Conservation (phyloP, 2,888 invertebrate species). For the Drosophila limbata region DNA sequence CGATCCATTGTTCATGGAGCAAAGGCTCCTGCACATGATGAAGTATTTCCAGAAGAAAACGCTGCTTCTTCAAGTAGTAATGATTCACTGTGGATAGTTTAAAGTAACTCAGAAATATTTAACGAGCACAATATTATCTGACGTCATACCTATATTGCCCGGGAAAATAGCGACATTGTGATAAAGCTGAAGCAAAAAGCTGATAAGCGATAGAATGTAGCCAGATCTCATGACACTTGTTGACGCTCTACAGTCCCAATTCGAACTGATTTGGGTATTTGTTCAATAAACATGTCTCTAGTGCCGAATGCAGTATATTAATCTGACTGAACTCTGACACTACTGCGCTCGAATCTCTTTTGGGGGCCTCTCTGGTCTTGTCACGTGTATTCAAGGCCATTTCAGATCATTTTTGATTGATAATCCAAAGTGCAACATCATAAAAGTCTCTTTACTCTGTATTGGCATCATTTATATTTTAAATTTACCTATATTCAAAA, state of each 20-base stretch:
- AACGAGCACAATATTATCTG: no score
- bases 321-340: constrained; percentile 27
- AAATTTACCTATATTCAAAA: no score
- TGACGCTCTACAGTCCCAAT: constrained; percentile 20
- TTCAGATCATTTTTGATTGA: neutral
- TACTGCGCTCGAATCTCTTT: neutral
- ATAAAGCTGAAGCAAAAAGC: constrained; percentile 8
- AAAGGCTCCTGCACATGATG: constrained; percentile 61
- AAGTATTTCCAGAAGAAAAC: constrained; percentile 61
- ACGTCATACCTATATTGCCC: constrained; percentile 40
- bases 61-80: constrained; percentile 66
- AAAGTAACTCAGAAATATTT: neutral
- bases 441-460: neutral
- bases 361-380: neutral
- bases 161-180: constrained; percentile 21
- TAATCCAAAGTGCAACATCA: neutral
- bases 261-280: constrained; percentile 32
- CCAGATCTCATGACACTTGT: constrained; percentile 54
- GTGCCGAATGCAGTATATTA: neutral
- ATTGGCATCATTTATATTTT: neutral
- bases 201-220: constrained; percentile 19
- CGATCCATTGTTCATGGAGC: constrained; percentile 50
- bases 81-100: constrained; percentile 47
- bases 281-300: neutral
- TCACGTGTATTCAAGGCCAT: neutral